A percentile compares a stretch with the other conserved stretches of the same genome.
phyloP scores from a whole-genome alignment of 1,140 invertebrate genomes.

The Drosophila nebulosa region DNA sequence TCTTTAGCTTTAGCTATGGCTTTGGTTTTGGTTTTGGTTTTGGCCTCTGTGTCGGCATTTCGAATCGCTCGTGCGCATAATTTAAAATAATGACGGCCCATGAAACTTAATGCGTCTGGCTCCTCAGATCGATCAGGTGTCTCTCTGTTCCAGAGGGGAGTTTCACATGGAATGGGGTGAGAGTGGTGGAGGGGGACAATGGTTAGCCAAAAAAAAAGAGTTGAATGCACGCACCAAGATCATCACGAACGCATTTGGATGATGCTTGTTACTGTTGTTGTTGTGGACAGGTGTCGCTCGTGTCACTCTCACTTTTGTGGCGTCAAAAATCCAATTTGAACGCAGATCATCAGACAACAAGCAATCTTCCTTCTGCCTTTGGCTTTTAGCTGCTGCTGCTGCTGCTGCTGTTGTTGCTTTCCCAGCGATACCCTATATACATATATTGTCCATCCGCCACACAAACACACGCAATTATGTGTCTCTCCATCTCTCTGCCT shows the following conservation, averaged over 20 bases:
- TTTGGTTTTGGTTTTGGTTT: conserved; percentile 4
- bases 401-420: background rate
- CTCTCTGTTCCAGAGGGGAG: background rate
- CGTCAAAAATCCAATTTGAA: conserved; percentile 28
- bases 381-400: background rate
- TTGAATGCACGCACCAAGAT: conserved; percentile 41
- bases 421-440: conserved; percentile 42
- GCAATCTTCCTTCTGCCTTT: background rate
- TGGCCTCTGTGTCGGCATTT: conserved; percentile 16
- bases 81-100: conserved; percentile 77
- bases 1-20: conserved; percentile 11
- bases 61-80: conserved; percentile 68
- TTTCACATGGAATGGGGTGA: too few species aligned
- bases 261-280: conserved; percentile 5
- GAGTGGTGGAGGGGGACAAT: conserved; percentile 5
- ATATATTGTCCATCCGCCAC: conserved; percentile 67
- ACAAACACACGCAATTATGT: conserved; percentile 18
- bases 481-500: too few species aligned
- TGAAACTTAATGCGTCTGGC: conserved; percentile 70
- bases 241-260: conserved; percentile 23
- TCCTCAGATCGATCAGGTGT: conserved; percentile 46
- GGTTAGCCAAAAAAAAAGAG: conserved; percentile 39
- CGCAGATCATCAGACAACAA: background rate
- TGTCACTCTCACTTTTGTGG: conserved; percentile 63
- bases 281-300: conserved; percentile 54